Base-by-base conservation (phyloP, 2,797 vertebrate species). In the Myotis pilosus region DNA sequence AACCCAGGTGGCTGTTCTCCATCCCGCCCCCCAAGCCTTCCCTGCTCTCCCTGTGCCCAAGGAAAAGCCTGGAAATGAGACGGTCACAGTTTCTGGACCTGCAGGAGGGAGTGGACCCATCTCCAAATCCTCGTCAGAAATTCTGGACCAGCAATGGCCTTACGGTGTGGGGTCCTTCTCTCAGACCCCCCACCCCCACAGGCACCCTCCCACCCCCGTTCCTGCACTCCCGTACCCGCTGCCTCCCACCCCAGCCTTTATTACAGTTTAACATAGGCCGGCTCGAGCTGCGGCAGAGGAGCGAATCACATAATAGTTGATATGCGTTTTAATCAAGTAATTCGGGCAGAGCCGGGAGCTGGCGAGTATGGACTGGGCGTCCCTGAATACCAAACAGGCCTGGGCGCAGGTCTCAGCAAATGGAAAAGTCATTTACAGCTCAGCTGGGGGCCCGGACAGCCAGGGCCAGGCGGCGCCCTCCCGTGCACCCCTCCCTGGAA, bases 251-350 rank as follows among this genome's bases (percentile, higher is more conserved):
- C 64, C 89, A 51, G 92, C 82, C 95, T 84, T 98, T 95, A 98
- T 98, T 97, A 97, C 96, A 97, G 96, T 98, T 98, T 98, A 98
- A 98, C 98, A 95, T 91, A 97, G 97, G 95, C 97, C 8, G 53
- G 97, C 60, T 51, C 33, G 91, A 97, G 97, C 97, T 90, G 95
- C 25, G 0, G 97, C 95, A 93, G 96, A 96, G 98, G 97, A 98
- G 96, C 91, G 96, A 98, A 98, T 97, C 97, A 95, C 98, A 96
- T 98, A 98, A 98, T 98, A 95, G 97, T 98, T 98, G 98, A 98
- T 98, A 98, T 97, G 98, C 98, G 98, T 98, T 98, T 98, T 98
- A 98, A 98, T 98, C 98, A 98, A 98, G 98, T 98, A 97, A 98
- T 98, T 98, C 97, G 10, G 97, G 93, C 97, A 96, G 68, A 98